A percentile compares a stretch with the other conserved stretches of the same genome.
Conservation (phyloP, 2,888 invertebrate genomes). For the Cephus spinipes region DNA sequence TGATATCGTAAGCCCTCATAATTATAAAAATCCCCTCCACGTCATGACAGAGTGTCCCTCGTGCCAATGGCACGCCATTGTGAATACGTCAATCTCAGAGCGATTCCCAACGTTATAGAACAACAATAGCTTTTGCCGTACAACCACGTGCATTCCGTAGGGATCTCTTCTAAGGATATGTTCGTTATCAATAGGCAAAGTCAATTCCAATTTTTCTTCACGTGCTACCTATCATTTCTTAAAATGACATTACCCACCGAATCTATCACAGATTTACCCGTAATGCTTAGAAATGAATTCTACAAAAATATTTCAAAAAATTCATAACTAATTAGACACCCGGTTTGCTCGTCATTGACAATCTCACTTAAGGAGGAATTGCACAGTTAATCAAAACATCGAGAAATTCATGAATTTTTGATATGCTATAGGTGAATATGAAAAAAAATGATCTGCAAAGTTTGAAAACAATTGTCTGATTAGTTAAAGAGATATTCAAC, state of each 20-base stretch:
- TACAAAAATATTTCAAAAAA: background rate
- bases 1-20: constrained; percentile 35
- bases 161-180: background rate
- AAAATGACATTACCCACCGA: background rate
- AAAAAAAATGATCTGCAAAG: too few species aligned
- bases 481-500: too few species aligned
- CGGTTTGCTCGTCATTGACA: background rate
- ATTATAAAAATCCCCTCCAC: constrained; percentile 54
- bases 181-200: background rate
- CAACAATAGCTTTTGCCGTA: constrained; percentile 1
- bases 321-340: background rate
- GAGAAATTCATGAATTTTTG: too few species aligned
- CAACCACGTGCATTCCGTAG: background rate
- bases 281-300: background rate
- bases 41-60: constrained; percentile 54
- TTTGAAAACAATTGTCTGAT: too few species aligned
- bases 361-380: too few species aligned
- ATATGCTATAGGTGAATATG: too few species aligned
- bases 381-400: too few species aligned
- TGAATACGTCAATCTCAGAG: constrained; percentile 42
- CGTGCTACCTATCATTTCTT: background rate
- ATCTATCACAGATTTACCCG: background rate
- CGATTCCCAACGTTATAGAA: constrained; percentile 29
- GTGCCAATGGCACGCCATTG: constrained; percentile 56
- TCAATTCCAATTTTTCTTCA: background rate